Evolutionary conservation across 1,140 invertebrate genomes (phyloP).

Genomic region (Pentalonia nigronervosa): DNA sequence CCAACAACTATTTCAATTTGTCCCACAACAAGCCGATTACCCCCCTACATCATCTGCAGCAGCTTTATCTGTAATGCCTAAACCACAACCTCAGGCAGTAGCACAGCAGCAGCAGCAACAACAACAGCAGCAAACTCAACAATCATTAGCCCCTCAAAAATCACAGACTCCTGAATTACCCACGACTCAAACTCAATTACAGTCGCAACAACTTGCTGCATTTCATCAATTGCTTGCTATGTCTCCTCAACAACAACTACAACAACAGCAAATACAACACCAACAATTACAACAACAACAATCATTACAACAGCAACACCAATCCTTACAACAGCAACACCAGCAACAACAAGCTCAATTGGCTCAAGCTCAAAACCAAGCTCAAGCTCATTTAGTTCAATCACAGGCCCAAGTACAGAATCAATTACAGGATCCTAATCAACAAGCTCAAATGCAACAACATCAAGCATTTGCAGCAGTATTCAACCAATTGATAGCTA

Average conservation of each 20-base stretch:
- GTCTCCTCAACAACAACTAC: constrained; percentile 43
- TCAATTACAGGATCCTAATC: constrained; percentile 49
- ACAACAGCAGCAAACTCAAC: constrained; percentile 48
- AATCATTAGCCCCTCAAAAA: constrained; percentile 45
- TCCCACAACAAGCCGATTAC: constrained; percentile 20
- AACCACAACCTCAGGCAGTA: constrained; percentile 37
- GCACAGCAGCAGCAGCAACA: constrained; percentile 17
- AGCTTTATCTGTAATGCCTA: constrained; percentile 32
- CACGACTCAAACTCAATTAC: constrained; percentile 34
- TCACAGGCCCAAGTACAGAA: constrained; percentile 46
- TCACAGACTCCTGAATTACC: constrained; percentile 46
- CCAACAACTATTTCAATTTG: constrained; percentile 53
- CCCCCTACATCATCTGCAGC: constrained; percentile 43
- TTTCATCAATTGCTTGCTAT: constrained; percentile 52
- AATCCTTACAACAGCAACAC: constrained; percentile 43
- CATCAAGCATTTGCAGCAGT: constrained; percentile 50
- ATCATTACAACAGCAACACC: constrained; percentile 33
- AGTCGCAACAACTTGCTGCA: constrained; percentile 45
- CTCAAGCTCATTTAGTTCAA: constrained; percentile 55
- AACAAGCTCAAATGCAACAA: constrained; percentile 54
- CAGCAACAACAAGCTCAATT: constrained; percentile 51
- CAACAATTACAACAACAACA: constrained; percentile 43
- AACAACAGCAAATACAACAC: constrained; percentile 44
- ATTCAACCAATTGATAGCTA: constrained; percentile 49
- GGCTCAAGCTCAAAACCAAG: constrained; percentile 50